These are phyloP conservation scores for Pocillopora meandrina DNA, from an alignment of 92 coral and sea anemone genomes.

Conservation along the genomic window DNA sequence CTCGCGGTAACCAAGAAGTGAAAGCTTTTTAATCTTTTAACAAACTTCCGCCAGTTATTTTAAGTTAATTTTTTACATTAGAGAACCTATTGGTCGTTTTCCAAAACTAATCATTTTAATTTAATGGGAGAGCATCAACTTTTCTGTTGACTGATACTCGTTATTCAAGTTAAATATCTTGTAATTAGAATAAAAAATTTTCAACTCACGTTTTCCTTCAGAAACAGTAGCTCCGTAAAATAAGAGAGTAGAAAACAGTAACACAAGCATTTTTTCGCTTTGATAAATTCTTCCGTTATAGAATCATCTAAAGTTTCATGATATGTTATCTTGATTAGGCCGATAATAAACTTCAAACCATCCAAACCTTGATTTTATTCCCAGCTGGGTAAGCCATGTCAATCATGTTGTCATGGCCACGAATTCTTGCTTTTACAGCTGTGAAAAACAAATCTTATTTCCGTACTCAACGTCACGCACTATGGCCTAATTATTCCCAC, in stretches of 20 bases:
- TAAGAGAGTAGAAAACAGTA: background rate
- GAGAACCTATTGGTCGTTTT: too few relatives aligned
- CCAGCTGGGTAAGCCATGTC: conserved; percentile 34
- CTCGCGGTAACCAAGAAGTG: too few relatives aligned
- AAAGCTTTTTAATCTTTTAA: too few relatives aligned
- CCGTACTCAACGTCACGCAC: background rate
- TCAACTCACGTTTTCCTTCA: conserved; percentile 1
- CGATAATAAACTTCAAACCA: background rate
- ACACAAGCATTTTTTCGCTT: background rate
- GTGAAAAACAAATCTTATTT: conserved; percentile 20
- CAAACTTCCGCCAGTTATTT: too few relatives aligned
- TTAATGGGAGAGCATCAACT: background rate
- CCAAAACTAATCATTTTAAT: too few relatives aligned
- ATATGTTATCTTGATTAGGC: background rate
- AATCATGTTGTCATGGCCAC: conserved; percentile 14
- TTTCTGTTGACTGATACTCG: background rate
- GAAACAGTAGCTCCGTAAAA: background rate
- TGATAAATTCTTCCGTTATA: background rate
- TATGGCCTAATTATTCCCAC: background rate
- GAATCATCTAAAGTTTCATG: background rate
- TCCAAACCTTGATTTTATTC: background rate
- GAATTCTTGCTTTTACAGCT: conserved; percentile 31
- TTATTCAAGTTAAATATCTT: background rate
- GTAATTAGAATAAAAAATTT: background rate
- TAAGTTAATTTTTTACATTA: too few relatives aligned